Evolutionary conservation across 2,888 invertebrate genomes (phyloP), one percentile per base, ranked within the genome.

Genomic region (Ectemnius continuus): DNA sequence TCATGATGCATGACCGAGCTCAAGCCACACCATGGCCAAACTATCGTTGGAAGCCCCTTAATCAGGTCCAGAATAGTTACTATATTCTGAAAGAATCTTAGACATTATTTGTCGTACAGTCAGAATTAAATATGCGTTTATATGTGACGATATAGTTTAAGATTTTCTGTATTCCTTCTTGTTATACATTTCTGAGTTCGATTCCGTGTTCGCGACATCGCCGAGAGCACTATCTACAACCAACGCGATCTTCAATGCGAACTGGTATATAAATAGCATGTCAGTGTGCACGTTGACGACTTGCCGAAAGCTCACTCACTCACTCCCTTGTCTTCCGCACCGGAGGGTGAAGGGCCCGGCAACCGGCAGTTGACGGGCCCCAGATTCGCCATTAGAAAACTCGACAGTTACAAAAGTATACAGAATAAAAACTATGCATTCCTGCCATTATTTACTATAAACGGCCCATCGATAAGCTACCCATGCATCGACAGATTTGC

Each of bases 41-140:
- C 84, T 85, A 81, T 83, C 83, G 83, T 79, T 82, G 76, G 81
- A 86, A 85, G 81, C 85, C 84, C 86, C 67, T 72, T 84, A 84
- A 86, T 88, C 88, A 87, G 88, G 84, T 87, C 79, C 86, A 88
- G 86, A 86, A 85, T 84, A 84, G 81, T 23, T 84, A 86, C 83
- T 84, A 82, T 87, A 81, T 84, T 84, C 87, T 86, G 88, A 87
- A 88, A 84, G 82, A 83, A 87, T 86, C 86, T 87, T 87, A 87
- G 84, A 88, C 84, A 82, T 86, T 82, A 76, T 83, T 82, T 81
- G 81, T 86, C 36, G 36, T 85, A 84, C 79, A 85, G 86, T 86
- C 84, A 85, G 73, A 80, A 78, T 82, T 80, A 71, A 88, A 87
- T 88, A 86, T 87, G 86, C 84, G 85, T 86, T 84, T 83, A 85